Conservation (phyloP, 30 jellyfish, hydroid and myxozoan species). For the Aurelia coerulea region DNA sequence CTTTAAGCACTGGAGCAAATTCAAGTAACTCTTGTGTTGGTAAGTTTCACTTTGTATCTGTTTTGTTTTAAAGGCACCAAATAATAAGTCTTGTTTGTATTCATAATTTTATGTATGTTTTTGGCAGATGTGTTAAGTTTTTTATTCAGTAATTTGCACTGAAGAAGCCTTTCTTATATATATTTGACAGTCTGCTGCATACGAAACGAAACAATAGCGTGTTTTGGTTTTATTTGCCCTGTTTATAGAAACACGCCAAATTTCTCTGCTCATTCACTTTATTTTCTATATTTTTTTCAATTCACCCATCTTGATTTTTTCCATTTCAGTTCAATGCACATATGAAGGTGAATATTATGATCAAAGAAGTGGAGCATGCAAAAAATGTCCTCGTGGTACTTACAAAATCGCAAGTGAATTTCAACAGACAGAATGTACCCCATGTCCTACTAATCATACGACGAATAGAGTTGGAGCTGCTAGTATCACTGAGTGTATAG, state of each 20-base stretch:
- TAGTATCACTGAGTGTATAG: conserved; percentile 31
- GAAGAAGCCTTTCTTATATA: no score
- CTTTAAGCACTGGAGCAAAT: conserved; percentile 20
- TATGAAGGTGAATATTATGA: conserved; percentile 58
- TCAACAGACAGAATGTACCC: conserved; percentile 26
- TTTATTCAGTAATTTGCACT: no score
- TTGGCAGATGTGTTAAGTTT: no score
- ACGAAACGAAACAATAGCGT: no score
- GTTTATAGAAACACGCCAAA: no score
- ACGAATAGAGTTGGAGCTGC: conserved; percentile 55
- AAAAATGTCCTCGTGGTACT: conserved; percentile 50
- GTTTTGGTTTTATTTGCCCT: no score
- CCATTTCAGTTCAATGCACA: conserved; percentile 22
- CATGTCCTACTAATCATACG: conserved; percentile 54
- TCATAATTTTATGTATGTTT: no score
- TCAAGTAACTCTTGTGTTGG: conserved; percentile 40
- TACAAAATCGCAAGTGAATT: conserved; percentile 26
- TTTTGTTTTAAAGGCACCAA: no score
- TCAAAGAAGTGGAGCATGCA: conserved; percentile 3
- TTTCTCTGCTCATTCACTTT: no score
- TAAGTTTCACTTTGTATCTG: background rate
- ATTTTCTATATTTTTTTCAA: no score
- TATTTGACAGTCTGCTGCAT: no score
- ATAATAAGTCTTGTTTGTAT: no score
- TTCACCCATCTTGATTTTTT: background rate